Conservation (phyloP, 2,888 invertebrate genomes). For the Dasysyrphus tricinctus region DNA sequence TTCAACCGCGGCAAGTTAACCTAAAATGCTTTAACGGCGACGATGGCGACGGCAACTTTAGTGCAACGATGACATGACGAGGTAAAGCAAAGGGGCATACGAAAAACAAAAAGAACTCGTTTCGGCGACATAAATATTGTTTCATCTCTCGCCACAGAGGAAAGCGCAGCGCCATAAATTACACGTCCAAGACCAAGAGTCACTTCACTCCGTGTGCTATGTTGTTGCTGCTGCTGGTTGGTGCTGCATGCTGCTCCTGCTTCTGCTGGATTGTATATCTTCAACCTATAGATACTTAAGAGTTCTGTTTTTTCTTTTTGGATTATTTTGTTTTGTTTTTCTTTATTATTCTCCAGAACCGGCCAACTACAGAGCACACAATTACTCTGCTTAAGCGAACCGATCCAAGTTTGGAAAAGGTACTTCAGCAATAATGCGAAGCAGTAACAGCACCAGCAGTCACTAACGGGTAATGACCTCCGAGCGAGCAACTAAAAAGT, state of each 20-base stretch:
- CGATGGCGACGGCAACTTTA: not conserved
- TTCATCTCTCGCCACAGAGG: conserved; percentile 67
- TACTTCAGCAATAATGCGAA: conserved; percentile 63
- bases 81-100: conserved; percentile 24
- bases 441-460: conserved; percentile 50
- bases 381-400: conserved; percentile 72
- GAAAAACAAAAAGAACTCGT: conserved; percentile 68
- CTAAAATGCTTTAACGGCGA: conserved; percentile 59
- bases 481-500: conserved; percentile 69
- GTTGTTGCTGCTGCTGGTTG: conserved; percentile 57
- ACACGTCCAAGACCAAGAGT: conserved; percentile 72
- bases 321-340: conserved; percentile 32
- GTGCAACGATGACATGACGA: not conserved
- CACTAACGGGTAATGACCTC: conserved; percentile 71
- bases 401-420: conserved; percentile 73
- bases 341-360: conserved; percentile 60
- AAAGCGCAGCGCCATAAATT: conserved; percentile 71
- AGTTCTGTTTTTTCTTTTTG: conserved; percentile 30
- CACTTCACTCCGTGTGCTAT: conserved; percentile 58
- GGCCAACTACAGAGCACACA: conserved; percentile 68
- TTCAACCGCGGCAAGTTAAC: conserved; percentile 59
- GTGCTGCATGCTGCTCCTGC: conserved; percentile 27
- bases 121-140: conserved; percentile 75
- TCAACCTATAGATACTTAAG: conserved; percentile 41
- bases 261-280: conserved; percentile 37